Percentiles rank a stretch among this genome's conserved stretches.
Evolutionary conservation across 2,888 invertebrate species (phyloP).

Genomic region (Ichneumoninae sp.): DNA sequence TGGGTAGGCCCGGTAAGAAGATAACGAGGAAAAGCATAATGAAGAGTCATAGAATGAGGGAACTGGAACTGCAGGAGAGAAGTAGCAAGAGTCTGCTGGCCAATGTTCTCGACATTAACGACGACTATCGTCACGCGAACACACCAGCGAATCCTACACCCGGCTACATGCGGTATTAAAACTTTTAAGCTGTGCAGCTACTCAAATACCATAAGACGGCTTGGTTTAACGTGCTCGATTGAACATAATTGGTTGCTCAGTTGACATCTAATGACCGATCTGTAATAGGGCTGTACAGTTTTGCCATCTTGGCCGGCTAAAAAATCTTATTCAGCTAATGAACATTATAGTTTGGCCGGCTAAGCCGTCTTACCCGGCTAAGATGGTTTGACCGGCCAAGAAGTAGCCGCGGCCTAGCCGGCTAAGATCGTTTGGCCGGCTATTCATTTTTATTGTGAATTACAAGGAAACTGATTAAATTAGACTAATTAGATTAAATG

Average conservation of each 20-base stretch:
- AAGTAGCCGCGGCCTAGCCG: no score
- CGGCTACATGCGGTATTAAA: constrained; percentile 77
- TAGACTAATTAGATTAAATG: no score
- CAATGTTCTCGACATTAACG: constrained; percentile 97
- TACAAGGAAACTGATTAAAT: no score
- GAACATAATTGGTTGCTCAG: background rate
- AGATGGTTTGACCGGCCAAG: no score
- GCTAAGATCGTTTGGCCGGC: no score
- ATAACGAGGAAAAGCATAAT: constrained; percentile 95
- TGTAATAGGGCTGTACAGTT: no score
- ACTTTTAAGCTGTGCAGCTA: background rate
- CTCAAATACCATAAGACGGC: background rate
- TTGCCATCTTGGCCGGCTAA: no score
- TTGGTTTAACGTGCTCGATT: no score
- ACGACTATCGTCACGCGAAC: constrained; percentile 93
- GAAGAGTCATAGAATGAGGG: constrained; percentile 96
- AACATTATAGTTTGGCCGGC: no score
- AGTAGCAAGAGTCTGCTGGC: constrained; percentile 97
- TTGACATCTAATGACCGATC: background rate
- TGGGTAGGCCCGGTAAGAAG: constrained; percentile 98
- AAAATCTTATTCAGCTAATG: no score
- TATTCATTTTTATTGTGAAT: no score
- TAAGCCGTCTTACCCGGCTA: no score
- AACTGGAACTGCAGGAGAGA: constrained; percentile 96
- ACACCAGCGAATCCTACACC: constrained; percentile 82